Evolutionary conservation across 2,113 vertebrate genomes (phyloP), one percentile per base, ranked within the genome.

Genomic region (Anser brachyrhynchus): DNA sequence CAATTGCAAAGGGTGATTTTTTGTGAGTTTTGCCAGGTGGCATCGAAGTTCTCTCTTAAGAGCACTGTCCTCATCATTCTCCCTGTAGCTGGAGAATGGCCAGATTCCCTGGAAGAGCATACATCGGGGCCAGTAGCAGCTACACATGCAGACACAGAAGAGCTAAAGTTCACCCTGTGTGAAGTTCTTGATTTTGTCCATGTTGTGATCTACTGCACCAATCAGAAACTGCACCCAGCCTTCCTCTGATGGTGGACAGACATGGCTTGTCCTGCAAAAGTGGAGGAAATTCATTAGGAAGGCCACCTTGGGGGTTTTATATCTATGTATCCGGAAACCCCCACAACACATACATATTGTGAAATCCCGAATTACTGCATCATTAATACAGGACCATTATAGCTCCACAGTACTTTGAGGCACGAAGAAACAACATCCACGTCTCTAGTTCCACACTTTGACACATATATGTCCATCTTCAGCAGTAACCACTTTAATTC

Each of bases 171-270:
- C 97, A 85, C 52, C 93, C 62, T 98, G 98, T 11, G 98, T 98
- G 25, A 99, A 97, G 51, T 96, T 97, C 97, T 97, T 98, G 96
- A 98, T 96, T 97, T 98, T 99, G 93, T 98, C 98, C 98, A 99
- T 98, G 96, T 99, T 99, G 96, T 99, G 98, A 74, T 99, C 98
- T 31, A 99, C 94, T 3, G 99, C 99, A 79, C 95, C 98, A 5
- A 96, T 87, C 82, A 99, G 98, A 96, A 99, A 99, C 96, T 98
- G 98, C 79, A 99, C 98, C 99, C 99, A 99, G 96, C 95, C 97
- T 92, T 98, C 97, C 89, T 99, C 98, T 0, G 98, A 96, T n/a
- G 99, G 98, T n/a, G 97, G 97, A 64, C 98, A 99, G 22, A 99
- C 97, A 18, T 99, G 99, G 97, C 98, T 99, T 64, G 98, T 97